Evolutionary conservation across 2,797 vertebrate species (phyloP), one percentile per base, ranked within the genome.

Genomic region (Argentina silus): DNA sequence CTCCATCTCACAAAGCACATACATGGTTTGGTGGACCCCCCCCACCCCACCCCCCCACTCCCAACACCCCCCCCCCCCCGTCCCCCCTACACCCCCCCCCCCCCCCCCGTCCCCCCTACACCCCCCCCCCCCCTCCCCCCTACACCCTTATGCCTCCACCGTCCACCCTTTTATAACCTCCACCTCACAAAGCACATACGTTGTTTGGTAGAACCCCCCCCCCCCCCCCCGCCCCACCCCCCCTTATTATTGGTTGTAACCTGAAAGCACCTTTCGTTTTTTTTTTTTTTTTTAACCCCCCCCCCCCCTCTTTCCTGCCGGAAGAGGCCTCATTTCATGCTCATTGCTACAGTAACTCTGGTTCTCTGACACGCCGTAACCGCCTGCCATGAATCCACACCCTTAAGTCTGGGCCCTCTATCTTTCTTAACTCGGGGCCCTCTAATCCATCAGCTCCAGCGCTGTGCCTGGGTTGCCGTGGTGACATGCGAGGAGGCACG

Each of bases 371-470:
- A 73, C 1, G 70, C 76, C 57, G 19, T 76, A 80, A 80, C 75
- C 42, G 7, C 72, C 23, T 17, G 7, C 83, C 83, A 86, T 92
- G 92, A 92, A 93, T 91, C 87, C 83, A 45, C 80, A 85, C 77
- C 77, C 78, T 91, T 86, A 72, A 81, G 21, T 70, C 7, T 55
- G 36, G 82, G 68, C 80, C 80, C 83, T 90, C 81, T 66, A 78
- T n/a, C n/a, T n/a, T n/a, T n/a, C n/a, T n/a, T 86, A 72, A 81
- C 42, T 70, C 7, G 55, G 36, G 82, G 68, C 80, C 80, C 83
- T 90, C 81, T 66, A 78, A 81, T 84, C 83, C 73, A 81, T 85
- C 78, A 82, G 72, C 69, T 78, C 27, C n/a, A 59, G 72, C 62
- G 63, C 76, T 76, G 77, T 76, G 21, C 85, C 82, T 85, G 84